Percentiles rank a stretch among this genome's conserved stretches.
These are phyloP conservation scores for Acheta domesticus DNA, from an alignment of 2,888 invertebrate genomes.

Conservation along the genomic window DNA sequence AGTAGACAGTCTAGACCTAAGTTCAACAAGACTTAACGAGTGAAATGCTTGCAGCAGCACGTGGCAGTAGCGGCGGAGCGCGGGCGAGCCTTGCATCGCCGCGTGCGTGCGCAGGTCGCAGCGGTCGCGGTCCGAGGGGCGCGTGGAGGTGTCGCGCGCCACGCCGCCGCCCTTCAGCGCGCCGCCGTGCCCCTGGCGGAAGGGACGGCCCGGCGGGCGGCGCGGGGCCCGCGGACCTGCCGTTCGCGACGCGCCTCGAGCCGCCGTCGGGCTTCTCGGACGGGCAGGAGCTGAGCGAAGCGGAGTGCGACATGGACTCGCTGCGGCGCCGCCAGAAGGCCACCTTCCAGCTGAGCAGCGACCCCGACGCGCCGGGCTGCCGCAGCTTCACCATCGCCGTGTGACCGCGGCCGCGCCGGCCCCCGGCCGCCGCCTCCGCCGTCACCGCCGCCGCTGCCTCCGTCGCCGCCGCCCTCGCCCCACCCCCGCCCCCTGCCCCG, in stretches of 20 bases:
- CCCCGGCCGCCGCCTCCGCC: not conserved
- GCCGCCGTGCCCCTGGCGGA: not conserved
- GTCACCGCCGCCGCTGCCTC: not conserved
- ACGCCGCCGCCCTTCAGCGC: slow-evolving; percentile 18
- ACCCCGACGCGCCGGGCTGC: not conserved
- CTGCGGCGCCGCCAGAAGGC: slow-evolving; percentile 24
- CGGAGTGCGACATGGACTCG: slow-evolving; percentile 40
- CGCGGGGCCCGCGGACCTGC: slow-evolving; percentile 19
- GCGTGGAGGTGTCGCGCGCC: slow-evolving; percentile 3
- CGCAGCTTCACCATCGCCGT: slow-evolving; percentile 2
- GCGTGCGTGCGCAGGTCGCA: not conserved
- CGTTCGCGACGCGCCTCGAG: slow-evolving; percentile 38
- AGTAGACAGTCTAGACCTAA: no score
- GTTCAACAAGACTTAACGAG: no score
- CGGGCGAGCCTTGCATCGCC: not conserved
- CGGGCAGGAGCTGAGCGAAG: slow-evolving; percentile 39
- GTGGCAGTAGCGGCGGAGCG: no score
- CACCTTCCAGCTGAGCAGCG: slow-evolving; percentile 18
- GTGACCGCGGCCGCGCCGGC: slow-evolving; percentile 10
- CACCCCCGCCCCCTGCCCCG: not conserved
- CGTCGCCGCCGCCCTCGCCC: not conserved
- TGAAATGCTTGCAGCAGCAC: no score
- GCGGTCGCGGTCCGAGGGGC: slow-evolving; percentile 4
- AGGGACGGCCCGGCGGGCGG: not conserved
- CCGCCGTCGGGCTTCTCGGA: slow-evolving; percentile 42